Conservation (phyloP, 2,888 invertebrate species). For the Sinohyriopsis cumingii region DNA sequence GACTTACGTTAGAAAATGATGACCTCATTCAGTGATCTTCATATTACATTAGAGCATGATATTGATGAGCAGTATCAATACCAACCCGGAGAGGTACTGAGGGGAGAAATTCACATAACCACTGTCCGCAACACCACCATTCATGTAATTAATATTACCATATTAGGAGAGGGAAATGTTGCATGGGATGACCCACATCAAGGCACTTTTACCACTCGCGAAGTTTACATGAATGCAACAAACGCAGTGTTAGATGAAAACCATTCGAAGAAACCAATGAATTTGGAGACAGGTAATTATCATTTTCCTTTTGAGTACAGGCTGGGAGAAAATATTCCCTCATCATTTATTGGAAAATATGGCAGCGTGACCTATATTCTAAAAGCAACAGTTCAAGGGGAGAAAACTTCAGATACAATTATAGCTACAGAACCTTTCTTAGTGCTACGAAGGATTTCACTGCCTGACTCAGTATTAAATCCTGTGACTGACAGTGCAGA, state of each 20-base stretch:
- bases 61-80: slow-evolving; percentile 72
- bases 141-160: slow-evolving; percentile 37
- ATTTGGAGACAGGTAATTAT: slow-evolving; percentile 57
- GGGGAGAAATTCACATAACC: slow-evolving; percentile 50
- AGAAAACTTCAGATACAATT: slow-evolving; percentile 58
- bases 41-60: slow-evolving; percentile 68
- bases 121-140: slow-evolving; percentile 31
- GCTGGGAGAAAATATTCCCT: slow-evolving; percentile 67
- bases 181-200: slow-evolving; percentile 64
- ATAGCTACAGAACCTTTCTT: slow-evolving; percentile 71
- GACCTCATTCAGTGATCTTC: no score
- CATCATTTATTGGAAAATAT: slow-evolving; percentile 71
- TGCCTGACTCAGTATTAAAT: slow-evolving; percentile 38
- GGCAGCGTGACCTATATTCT: slow-evolving; percentile 71
- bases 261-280: slow-evolving; percentile 25
- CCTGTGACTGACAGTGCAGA: slow-evolving; percentile 26
- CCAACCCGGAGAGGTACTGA: slow-evolving; percentile 68
- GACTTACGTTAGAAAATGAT: no score
- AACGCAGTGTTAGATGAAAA: slow-evolving; percentile 30
- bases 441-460: slow-evolving; percentile 49
- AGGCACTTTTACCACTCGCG: slow-evolving; percentile 54
- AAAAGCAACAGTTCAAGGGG: slow-evolving; percentile 65
- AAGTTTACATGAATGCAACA: slow-evolving; percentile 66
- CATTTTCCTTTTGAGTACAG: slow-evolving; percentile 66
- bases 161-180: slow-evolving; percentile 62